Evolutionary conservation across 2,797 vertebrate species (phyloP).

Genomic region (Sebastes minor): DNA sequence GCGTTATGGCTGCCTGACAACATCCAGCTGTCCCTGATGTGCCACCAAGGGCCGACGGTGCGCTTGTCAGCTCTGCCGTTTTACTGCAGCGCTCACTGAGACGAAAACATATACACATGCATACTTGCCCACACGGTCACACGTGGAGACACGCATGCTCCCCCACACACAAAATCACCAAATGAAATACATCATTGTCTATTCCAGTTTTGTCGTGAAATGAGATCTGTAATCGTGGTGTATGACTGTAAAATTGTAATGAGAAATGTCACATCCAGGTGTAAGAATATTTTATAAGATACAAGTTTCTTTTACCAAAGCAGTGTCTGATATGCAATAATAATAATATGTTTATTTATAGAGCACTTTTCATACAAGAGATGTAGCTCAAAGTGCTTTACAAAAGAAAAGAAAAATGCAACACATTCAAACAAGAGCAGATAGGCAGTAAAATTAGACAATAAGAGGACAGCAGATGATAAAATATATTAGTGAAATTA

Average conservation of each 20-base stretch:
- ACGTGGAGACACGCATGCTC: conserved; percentile 6
- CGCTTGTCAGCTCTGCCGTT: conserved; percentile 60
- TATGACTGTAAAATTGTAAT: background rate
- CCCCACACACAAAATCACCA: conserved; percentile 1
- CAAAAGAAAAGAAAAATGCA: too few species aligned
- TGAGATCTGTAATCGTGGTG: background rate
- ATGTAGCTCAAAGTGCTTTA: too few species aligned
- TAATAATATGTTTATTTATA: too few species aligned
- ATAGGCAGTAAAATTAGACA: too few species aligned
- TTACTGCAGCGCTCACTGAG: conserved; percentile 52
- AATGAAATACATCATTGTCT: conserved; percentile 9
- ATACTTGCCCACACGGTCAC: conserved; percentile 14
- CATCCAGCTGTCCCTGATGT: conserved; percentile 79
- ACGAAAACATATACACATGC: conserved; percentile 42
- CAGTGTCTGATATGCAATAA: background rate
- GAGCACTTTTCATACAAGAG: too few species aligned
- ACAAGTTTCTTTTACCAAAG: background rate
- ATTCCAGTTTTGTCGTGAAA: background rate
- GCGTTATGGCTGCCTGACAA: conserved; percentile 74
- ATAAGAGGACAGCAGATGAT: too few species aligned
- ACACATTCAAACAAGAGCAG: too few species aligned
- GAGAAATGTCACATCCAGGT: background rate
- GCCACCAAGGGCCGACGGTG: conserved; percentile 50
- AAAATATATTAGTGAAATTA: too few species aligned
- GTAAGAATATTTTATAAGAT: background rate